Conservation (phyloP, 2,888 invertebrate species). For the Philonicus albiceps region DNA sequence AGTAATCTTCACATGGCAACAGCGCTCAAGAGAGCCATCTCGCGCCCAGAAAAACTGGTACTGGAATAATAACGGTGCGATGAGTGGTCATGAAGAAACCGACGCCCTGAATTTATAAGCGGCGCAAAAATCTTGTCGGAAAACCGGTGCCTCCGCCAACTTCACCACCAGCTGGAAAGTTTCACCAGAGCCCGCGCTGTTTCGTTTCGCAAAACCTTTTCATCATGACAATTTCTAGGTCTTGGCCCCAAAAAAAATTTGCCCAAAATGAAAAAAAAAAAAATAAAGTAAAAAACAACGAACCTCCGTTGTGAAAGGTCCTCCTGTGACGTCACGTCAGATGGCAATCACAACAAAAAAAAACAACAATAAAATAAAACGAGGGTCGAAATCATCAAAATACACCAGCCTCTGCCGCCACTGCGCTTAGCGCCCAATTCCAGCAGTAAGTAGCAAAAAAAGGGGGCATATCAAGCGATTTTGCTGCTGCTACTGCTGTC, state of each 20-base stretch:
- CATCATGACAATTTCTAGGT: not conserved
- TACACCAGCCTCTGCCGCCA: not conserved
- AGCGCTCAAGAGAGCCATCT: not conserved
- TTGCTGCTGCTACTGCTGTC: not conserved
- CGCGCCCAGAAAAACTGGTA: not conserved
- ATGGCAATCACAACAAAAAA: not conserved
- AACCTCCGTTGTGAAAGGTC: not conserved
- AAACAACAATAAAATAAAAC: not conserved
- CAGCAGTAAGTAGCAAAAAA: not conserved
- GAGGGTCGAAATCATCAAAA: not conserved
- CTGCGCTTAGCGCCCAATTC: not conserved
- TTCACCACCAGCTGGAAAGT: not conserved
- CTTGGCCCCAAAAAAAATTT: not conserved
- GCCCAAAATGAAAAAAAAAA: not conserved
- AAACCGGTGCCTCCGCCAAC: not conserved
- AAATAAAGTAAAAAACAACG: too few relatives aligned
- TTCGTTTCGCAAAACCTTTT: not conserved
- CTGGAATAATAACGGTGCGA: slow-evolving; percentile 21
- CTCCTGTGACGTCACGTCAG: not conserved
- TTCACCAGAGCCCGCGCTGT: not conserved
- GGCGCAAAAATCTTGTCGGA: not conserved
- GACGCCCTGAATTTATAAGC: not conserved
- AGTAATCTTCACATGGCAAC: not conserved
- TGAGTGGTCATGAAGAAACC: slow-evolving; percentile 21
- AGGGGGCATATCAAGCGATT: not conserved